Evolutionary conservation across 2,797 vertebrate genomes (phyloP).

Genomic region (Toxotes lorentzi): DNA sequence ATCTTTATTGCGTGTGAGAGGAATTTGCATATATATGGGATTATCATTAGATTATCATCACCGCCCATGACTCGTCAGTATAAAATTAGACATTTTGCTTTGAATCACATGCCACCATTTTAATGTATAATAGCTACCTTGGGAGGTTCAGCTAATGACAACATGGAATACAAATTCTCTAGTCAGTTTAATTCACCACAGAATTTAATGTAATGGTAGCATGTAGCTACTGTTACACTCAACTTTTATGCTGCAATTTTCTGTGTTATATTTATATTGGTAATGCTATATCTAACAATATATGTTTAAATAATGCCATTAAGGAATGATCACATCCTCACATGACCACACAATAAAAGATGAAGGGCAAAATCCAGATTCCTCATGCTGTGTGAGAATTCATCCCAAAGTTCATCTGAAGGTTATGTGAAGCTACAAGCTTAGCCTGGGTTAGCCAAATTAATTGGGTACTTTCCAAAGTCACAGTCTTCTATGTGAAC

Average conservation of each 20-base stretch:
- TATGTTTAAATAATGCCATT: no score
- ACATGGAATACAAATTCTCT: slow-evolving; percentile 5
- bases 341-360: no score
- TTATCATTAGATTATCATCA: slow-evolving; percentile 70
- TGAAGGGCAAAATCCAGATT: no score
- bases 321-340: not conserved
- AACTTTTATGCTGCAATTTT: not conserved
- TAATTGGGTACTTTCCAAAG: not conserved
- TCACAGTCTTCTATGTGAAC: not conserved
- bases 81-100: slow-evolving; percentile 40
- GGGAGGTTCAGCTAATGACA: not conserved
- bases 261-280: not conserved
- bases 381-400: not conserved
- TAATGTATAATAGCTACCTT: slow-evolving; percentile 28
- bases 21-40: slow-evolving; percentile 77
- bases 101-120: slow-evolving; percentile 43
- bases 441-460: not conserved
- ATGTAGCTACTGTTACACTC: not conserved
- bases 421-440: not conserved
- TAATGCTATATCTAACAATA: not conserved
- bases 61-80: slow-evolving; percentile 56
- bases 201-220: not conserved
- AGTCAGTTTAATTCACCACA: not conserved
- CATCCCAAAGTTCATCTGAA: not conserved
- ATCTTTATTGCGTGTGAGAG: slow-evolving; percentile 61